These are phyloP conservation scores for Lacerta agilis DNA, from an alignment of 2,797 vertebrate species.

Conservation along the genomic window DNA sequence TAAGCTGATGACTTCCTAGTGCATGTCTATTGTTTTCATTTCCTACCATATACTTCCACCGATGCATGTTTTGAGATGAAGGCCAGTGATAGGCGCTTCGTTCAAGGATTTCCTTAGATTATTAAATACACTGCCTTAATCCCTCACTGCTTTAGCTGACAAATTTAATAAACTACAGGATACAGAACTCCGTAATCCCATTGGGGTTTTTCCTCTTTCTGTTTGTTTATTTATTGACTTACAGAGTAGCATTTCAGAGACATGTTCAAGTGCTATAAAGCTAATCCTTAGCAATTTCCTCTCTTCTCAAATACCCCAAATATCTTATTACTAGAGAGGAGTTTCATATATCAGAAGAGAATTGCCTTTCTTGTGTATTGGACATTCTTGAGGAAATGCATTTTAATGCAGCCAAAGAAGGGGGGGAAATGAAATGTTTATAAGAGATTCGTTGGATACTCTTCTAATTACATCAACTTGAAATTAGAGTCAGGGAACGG, in stretches of 20 bases:
- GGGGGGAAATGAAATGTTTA: slow-evolving; percentile 18
- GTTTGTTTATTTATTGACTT: slow-evolving; percentile 52
- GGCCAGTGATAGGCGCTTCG: slow-evolving; percentile 54
- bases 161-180: slow-evolving; percentile 80
- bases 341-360: slow-evolving; percentile 75
- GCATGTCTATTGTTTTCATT: slow-evolving; percentile 59
- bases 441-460: slow-evolving; percentile 27
- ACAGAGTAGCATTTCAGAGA: slow-evolving; percentile 76
- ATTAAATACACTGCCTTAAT: slow-evolving; percentile 76
- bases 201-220: slow-evolving; percentile 56
- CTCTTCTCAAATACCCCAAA: slow-evolving; percentile 77
- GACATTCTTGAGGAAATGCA: slow-evolving; percentile 64
- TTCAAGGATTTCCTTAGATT: slow-evolving; percentile 76
- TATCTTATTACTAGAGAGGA: slow-evolving; percentile 75
- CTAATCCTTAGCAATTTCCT: slow-evolving; percentile 83
- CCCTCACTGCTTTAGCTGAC: slow-evolving; percentile 75
- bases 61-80: slow-evolving; percentile 58
- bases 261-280: slow-evolving; percentile 74
- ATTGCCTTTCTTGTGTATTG: slow-evolving; percentile 37
- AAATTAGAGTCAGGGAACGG: slow-evolving; percentile 30
- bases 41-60: slow-evolving; percentile 63
- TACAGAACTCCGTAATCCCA: slow-evolving; percentile 72
- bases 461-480: slow-evolving; percentile 44
- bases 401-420: slow-evolving; percentile 36
- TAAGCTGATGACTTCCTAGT: slow-evolving; percentile 59